phyloP scores from a whole-genome alignment of 2,888 invertebrate species.

The Cacoxenus indagator region DNA sequence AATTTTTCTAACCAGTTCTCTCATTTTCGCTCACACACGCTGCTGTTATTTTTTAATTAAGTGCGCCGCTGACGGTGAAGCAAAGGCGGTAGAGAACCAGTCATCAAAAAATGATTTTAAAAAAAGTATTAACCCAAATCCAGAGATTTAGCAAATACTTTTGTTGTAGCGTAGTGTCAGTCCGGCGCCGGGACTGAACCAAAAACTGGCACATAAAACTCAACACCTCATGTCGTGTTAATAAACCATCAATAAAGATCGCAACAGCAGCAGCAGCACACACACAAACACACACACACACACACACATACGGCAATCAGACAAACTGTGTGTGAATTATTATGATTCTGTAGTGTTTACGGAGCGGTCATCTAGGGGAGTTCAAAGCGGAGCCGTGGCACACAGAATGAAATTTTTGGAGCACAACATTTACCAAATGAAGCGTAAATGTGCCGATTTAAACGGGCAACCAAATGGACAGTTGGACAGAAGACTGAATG shows the following conservation, averaged over 20 bases:
- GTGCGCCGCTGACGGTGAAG: too few species aligned
- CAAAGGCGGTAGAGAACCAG: too few species aligned
- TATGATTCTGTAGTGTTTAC: background rate
- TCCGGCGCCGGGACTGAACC: constrained; percentile 16
- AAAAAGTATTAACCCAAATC: too few species aligned
- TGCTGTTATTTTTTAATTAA: too few species aligned
- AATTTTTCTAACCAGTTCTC: too few species aligned
- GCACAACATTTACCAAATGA: constrained; percentile 35
- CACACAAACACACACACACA: constrained; percentile 14
- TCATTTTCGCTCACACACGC: too few species aligned
- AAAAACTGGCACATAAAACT: constrained; percentile 20
- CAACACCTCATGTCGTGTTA: constrained; percentile 62
- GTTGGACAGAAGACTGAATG: background rate
- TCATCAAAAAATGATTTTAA: too few species aligned
- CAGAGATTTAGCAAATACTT: too few species aligned
- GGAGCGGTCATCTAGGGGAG: background rate
- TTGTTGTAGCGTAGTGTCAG: background rate
- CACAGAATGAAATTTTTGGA: constrained; percentile 22
- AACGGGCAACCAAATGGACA: background rate
- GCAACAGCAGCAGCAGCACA: background rate
- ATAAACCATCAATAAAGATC: constrained; percentile 58
- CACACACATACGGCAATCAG: constrained; percentile 6
- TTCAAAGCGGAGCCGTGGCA: background rate
- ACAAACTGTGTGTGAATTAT: background rate
- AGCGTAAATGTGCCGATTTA: constrained; percentile 52